Evolutionary conservation across 2,888 invertebrate species (phyloP).

Genomic region (Erebia epiphron): DNA sequence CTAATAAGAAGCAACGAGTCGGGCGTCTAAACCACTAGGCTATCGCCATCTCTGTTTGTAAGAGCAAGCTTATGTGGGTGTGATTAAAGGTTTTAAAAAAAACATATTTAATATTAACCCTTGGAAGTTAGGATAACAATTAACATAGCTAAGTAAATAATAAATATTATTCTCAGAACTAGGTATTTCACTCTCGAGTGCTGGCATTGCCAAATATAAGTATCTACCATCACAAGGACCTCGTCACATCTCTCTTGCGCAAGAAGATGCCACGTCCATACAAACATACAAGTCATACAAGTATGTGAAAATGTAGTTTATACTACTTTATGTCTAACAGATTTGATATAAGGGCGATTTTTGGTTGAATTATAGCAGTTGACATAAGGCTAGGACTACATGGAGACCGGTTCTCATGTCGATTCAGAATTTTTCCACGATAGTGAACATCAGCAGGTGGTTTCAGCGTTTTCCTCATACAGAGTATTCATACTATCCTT

Average conservation of each 20-base stretch:
- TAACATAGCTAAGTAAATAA: neutral
- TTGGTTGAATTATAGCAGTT: constrained; percentile 23
- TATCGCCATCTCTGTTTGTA: too few species aligned
- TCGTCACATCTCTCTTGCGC: constrained; percentile 59
- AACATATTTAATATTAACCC: neutral
- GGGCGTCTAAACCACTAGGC: too few species aligned
- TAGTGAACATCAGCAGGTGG: too few species aligned
- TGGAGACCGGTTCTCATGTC: neutral
- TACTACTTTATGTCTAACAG: constrained; percentile 6
- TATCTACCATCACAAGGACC: constrained; percentile 47
- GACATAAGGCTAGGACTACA: constrained; percentile 22
- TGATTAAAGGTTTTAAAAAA: too few species aligned
- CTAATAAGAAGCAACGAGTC: too few species aligned
- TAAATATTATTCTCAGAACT: constrained; percentile 30
- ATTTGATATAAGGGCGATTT: constrained; percentile 30
- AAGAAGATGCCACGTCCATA: constrained; percentile 52
- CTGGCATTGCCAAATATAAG: constrained; percentile 43
- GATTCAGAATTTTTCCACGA: neutral
- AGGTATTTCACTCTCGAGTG: constrained; percentile 50
- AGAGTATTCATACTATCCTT: too few species aligned
- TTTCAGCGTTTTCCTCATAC: too few species aligned
- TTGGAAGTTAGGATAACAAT: neutral
- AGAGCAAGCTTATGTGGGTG: too few species aligned
- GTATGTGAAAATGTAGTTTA: neutral
- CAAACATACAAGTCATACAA: constrained; percentile 39